Base-by-base conservation (phyloP, 1,140 invertebrate species). In the Diprion similis region DNA sequence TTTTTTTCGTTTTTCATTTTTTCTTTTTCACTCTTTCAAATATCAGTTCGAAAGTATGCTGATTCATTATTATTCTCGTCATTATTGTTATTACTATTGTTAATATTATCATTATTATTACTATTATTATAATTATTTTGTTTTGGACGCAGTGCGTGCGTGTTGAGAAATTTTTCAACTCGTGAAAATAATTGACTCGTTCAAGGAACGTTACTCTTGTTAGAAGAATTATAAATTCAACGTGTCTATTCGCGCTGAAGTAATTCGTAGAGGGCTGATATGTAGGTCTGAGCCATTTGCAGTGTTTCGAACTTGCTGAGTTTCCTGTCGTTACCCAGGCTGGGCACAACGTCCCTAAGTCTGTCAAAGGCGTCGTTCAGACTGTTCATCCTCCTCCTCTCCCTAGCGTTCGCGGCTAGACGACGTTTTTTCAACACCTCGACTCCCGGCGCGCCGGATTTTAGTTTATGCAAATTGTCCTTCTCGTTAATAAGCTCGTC, bases 261-360 rank as follows among this genome's bases (percentile, higher is more conserved):
- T 3, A 94, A 84, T 75, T 93, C 90, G 78, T 91, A 87, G 7
- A 95, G 83, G 1, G 93, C 93, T 0, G 89, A 82, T 64, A 95
- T 95, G 82, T 95, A 95, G 65, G 91, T 93, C 80, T 95, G 94
- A 0, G 94, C 94, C 93, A 95, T 94, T 88, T 95, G 94, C 10
- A 95, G 86, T 0, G 94, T 95, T 84, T 95, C 94, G 81, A 93
- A 95, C 83, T 96, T 96, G 77, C 93, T 95, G 17, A 96, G 84
- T 81, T 95, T 93, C 74, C 93, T 89, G 78, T 95, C 92, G 48
- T 92, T 90, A 13, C 92, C 92, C 17, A 93, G 86, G 51, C 90
- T 90, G 0, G 94, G 94, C 64, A 95, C 91, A 8, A 95, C 93
- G 75, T 92, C 91, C 19, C 94, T 85, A 13, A 95, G 84, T 74